phyloP scores from a whole-genome alignment of 2,113 vertebrate genomes.

The Sebastes schlegelii region DNA sequence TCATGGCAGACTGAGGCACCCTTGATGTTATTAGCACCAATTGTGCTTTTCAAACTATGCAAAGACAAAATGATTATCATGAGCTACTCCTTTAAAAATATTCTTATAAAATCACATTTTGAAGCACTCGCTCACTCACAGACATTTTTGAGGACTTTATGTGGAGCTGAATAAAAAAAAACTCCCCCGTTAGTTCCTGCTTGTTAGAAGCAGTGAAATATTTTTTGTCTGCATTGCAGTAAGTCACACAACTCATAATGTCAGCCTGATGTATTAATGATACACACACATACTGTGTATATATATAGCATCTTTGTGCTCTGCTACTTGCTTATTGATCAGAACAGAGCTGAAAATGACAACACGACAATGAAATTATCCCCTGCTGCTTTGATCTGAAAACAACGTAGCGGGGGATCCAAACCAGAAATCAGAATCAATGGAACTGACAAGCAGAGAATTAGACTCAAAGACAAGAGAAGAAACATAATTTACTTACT shows the following conservation, averaged over 20 bases:
- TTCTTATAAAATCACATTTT: neutral
- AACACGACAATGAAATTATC: neutral
- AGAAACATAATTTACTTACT: neutral
- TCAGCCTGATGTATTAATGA: neutral
- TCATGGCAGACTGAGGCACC: neutral
- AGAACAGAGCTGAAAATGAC: conserved; percentile 2
- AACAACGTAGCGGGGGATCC: neutral
- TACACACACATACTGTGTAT: neutral
- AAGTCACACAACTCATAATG: neutral
- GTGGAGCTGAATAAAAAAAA: neutral
- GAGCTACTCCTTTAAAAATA: too few species aligned
- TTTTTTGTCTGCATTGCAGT: conserved; percentile 1
- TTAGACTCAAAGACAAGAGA: neutral
- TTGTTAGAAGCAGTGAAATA: neutral
- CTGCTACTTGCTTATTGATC: neutral
- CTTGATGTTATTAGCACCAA: neutral
- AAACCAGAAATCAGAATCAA: neutral
- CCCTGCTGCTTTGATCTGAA: neutral
- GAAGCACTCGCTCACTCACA: neutral
- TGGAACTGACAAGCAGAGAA: neutral
- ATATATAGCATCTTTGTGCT: conserved; percentile 1
- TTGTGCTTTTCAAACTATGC: neutral
- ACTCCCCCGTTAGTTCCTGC: neutral
- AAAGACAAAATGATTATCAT: neutral
- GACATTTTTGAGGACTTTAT: neutral